Evolutionary conservation across 37 sponge, comb jelly and placozoan species (phyloP).

Genomic region (Halichondria panicea): DNA sequence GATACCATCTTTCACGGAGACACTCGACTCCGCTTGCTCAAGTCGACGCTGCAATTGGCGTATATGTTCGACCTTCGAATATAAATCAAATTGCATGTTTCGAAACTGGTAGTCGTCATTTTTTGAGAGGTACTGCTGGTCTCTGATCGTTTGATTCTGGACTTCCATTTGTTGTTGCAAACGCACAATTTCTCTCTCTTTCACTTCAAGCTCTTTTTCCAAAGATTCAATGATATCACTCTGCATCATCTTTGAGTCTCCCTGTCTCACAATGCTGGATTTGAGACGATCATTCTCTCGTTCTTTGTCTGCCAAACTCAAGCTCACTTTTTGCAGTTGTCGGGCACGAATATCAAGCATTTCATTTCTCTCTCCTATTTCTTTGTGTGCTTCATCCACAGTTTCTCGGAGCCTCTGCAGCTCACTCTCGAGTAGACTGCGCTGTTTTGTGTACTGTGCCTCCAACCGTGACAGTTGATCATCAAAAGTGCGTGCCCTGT

Average conservation of each 20-base stretch:
- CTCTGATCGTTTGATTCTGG: not conserved
- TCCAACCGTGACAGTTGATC: not conserved
- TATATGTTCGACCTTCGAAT: not conserved
- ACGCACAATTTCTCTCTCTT: not conserved
- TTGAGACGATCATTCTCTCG: not conserved
- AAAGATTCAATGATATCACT: too few species aligned
- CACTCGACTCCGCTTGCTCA: not conserved
- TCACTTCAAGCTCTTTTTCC: not conserved
- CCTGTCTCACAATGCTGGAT: not conserved
- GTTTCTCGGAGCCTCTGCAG: not conserved
- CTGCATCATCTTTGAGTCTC: too few species aligned
- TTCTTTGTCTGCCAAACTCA: not conserved
- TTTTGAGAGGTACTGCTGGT: not conserved
- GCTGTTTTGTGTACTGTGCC: not conserved
- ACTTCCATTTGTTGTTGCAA: not conserved
- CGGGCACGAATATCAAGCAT: not conserved
- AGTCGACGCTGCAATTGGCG: not conserved
- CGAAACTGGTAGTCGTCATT: not conserved
- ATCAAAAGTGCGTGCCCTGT: not conserved
- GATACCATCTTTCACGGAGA: not conserved
- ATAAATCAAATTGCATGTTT: not conserved
- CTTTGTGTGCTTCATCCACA: not conserved
- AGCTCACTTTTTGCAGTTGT: not conserved
- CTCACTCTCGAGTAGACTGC: not conserved
- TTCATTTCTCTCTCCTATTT: not conserved